Base-by-base conservation (phyloP, 2,113 vertebrate genomes). In the Trogon melanurus region DNA sequence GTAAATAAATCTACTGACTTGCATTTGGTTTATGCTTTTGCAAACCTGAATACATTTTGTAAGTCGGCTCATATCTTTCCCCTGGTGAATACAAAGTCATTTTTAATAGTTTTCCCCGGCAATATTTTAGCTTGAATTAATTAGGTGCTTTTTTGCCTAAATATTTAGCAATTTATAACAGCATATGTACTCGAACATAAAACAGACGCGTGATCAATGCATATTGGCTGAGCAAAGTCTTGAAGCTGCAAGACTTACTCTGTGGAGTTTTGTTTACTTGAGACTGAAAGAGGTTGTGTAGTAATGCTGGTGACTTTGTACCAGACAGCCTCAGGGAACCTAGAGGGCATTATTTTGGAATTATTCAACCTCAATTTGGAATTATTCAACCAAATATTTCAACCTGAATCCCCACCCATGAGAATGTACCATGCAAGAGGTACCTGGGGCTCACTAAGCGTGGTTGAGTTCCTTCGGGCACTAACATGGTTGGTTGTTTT, bases 1-100 rank as follows among this genome's bases (percentile, higher is more conserved):
- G 79, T 88, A 92, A 94, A 83, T 71, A 83, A 17, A 64, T 85
- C 54, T 57, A 41, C 56, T 78, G 32, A 83, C 95, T 93, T 93
- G 69, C 88, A 80, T 93, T 58, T 86, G 36, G 53, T 67, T 93
- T 85, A 53, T 86, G 44, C 5, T 88, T 89, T 88, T 91, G 30
- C 64, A 91, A 78, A 74, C n/a, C 41, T 50, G 64, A 90, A 78
- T 74, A 51, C 5, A 45, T 94, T 93, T 94, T 74, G 44, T 94
- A 83, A 23, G 25, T 69, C 17, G 69, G 41, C 60, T 89, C 47
- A 27, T 66, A 36, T 80, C 34, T 82, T 93, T 80, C 64, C 27
- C 51, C 64, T 30, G 13, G 32, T 58, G 81, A 94, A 85, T 32
- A 70, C 19, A 61, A 82, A 88, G 66, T 91, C 3, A 88, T 70